Conservation (phyloP, 1,140 invertebrate species). For the Agrilus planipennis region DNA sequence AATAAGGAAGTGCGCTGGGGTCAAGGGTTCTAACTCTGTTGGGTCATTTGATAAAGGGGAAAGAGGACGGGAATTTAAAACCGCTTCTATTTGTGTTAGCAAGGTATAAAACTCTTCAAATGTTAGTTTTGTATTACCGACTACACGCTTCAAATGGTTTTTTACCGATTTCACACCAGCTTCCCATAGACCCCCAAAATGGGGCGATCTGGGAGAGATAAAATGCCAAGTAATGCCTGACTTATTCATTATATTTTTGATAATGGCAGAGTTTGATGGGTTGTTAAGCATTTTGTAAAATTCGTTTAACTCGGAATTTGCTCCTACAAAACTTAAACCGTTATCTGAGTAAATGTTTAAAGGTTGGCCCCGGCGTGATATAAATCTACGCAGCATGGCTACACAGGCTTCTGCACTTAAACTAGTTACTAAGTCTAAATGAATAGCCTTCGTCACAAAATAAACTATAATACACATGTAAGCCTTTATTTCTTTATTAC, state of each 20-base stretch:
- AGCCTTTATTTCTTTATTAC: constrained; percentile 13
- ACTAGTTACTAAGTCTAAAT: constrained; percentile 21
- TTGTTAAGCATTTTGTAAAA: constrained; percentile 1
- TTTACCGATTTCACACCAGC: not conserved
- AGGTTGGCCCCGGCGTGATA: not conserved
- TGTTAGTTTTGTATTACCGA: not conserved
- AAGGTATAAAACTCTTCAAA: not conserved
- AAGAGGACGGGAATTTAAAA: not conserved
- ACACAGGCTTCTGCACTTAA: no score
- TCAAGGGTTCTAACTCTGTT: not conserved
- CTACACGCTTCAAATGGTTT: not conserved
- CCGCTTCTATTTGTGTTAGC: no score
- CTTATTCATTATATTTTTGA: not conserved
- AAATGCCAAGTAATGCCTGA: not conserved
- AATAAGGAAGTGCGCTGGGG: not conserved
- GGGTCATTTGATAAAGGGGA: not conserved
- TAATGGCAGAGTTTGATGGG: not conserved
- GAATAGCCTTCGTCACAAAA: constrained; percentile 18
- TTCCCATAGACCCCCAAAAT: not conserved
- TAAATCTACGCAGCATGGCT: not conserved
- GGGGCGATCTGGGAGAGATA: not conserved
- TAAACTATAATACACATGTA: constrained; percentile 23
- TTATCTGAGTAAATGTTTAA: not conserved
- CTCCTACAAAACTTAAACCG: not conserved
- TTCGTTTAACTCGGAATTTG: not conserved